These are phyloP conservation scores for Gymnothorax reevesii DNA, from an alignment of 2,797 vertebrate genomes.

Conservation along the genomic window DNA sequence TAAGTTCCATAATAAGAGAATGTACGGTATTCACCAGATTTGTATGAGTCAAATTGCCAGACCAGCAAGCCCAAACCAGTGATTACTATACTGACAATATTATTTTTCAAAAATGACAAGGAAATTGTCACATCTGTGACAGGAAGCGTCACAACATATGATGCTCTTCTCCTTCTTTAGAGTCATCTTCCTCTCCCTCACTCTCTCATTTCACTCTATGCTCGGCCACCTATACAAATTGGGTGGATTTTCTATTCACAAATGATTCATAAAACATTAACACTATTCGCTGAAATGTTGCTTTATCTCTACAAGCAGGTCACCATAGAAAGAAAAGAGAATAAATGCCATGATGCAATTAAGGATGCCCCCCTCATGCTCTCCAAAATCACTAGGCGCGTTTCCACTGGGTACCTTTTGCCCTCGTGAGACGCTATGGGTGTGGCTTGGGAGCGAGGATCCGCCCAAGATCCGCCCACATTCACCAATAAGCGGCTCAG, in stretches of 20 bases:
- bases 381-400: background rate
- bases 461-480: no score
- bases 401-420: no score
- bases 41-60: no score
- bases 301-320: slow-evolving; percentile 9
- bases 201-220: background rate
- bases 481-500: no score
- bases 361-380: background rate
- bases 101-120: no score
- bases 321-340: slow-evolving; percentile 12
- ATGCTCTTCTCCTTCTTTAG: background rate
- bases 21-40: background rate
- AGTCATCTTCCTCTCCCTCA: background rate
- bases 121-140: no score
- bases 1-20: background rate
- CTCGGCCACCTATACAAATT: background rate
- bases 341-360: background rate
- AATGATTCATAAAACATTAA: background rate
- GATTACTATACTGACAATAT: no score
- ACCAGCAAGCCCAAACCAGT: no score
- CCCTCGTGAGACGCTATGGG: no score
- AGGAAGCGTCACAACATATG: background rate
- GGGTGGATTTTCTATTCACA: background rate
- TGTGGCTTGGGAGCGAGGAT: no score
- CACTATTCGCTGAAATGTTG: slow-evolving; percentile 12